Evolutionary conservation across 2,113 vertebrate genomes (phyloP).

Genomic region (Symphodus melops): DNA sequence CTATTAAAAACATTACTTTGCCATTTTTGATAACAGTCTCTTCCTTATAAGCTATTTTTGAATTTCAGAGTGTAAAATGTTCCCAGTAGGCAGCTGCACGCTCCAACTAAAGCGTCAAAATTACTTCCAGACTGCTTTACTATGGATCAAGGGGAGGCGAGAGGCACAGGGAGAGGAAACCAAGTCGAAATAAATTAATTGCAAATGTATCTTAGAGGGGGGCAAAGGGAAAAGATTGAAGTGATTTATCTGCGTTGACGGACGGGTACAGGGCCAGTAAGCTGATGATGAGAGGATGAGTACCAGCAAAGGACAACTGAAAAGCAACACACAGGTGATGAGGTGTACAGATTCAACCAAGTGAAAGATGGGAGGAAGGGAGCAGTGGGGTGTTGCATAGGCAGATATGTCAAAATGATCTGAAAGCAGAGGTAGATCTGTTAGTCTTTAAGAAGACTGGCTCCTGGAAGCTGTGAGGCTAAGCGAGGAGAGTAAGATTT

Average conservation of each 20-base stretch:
- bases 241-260: slow-evolving; percentile 56
- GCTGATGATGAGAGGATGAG: slow-evolving; percentile 26
- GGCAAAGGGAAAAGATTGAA: slow-evolving; percentile 38
- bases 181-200: slow-evolving; percentile 80
- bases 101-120: slow-evolving; percentile 78
- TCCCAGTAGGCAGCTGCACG: slow-evolving; percentile 75
- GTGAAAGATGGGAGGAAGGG: slow-evolving; percentile 42
- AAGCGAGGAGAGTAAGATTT: slow-evolving; percentile 27
- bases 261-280: slow-evolving; percentile 27
- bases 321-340: slow-evolving; percentile 36
- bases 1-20: slow-evolving; percentile 35
- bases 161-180: slow-evolving; percentile 64
- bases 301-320: slow-evolving; percentile 26
- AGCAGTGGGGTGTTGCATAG: slow-evolving; percentile 30
- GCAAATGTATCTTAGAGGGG: slow-evolving; percentile 75
- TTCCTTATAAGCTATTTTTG: slow-evolving; percentile 44
- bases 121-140: slow-evolving; percentile 78
- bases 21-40: slow-evolving; percentile 49
- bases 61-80: slow-evolving; percentile 76
- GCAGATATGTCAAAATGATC: slow-evolving; percentile 30
- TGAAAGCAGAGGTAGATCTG: slow-evolving; percentile 59
- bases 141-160: slow-evolving; percentile 73
- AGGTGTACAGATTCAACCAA: slow-evolving; percentile 14
- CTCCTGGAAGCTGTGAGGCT: slow-evolving; percentile 41
- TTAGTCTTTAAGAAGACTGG: slow-evolving; percentile 68